Evolutionary conservation across 2,888 invertebrate species (phyloP).

Genomic region (Ornithoptera alexandrae): DNA sequence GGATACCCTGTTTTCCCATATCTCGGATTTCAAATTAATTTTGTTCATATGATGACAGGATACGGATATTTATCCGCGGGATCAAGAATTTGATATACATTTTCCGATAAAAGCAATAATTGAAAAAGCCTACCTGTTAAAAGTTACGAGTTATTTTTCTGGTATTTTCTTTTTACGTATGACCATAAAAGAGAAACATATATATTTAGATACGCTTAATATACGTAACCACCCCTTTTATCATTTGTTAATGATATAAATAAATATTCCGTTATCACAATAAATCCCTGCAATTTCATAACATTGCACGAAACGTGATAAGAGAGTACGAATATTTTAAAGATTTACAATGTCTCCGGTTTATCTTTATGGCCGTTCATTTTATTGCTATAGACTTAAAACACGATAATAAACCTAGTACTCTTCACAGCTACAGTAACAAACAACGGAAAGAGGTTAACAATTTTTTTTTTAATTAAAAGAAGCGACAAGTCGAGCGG

Average conservation of each 20-base stretch:
- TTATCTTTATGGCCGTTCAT: constrained; percentile 24
- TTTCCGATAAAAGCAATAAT: too few species aligned
- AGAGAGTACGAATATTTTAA: constrained; percentile 21
- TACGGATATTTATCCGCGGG: too few species aligned
- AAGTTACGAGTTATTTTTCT: too few species aligned
- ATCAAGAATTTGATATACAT: too few species aligned
- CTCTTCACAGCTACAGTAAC: constrained; percentile 14
- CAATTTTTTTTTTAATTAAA: constrained; percentile 10
- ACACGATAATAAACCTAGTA: constrained; percentile 16
- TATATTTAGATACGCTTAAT: neutral
- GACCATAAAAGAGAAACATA: neutral
- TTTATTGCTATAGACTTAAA: constrained; percentile 27
- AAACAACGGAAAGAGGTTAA: constrained; percentile 16
- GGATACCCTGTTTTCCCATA: too few species aligned
- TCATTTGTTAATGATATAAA: neutral
- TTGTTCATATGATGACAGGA: too few species aligned
- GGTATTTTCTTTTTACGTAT: too few species aligned
- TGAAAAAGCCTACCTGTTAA: too few species aligned
- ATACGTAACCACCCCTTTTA: neutral
- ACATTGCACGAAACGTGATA: constrained; percentile 20
- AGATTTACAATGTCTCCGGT: constrained; percentile 26
- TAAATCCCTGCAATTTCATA: constrained; percentile 22
- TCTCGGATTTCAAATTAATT: too few species aligned
- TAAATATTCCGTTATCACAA: constrained; percentile 17
- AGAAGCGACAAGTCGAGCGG: too few species aligned